Evolutionary conservation across 2,113 vertebrate species (phyloP).

Genomic region (Crypturellus undulatus): DNA sequence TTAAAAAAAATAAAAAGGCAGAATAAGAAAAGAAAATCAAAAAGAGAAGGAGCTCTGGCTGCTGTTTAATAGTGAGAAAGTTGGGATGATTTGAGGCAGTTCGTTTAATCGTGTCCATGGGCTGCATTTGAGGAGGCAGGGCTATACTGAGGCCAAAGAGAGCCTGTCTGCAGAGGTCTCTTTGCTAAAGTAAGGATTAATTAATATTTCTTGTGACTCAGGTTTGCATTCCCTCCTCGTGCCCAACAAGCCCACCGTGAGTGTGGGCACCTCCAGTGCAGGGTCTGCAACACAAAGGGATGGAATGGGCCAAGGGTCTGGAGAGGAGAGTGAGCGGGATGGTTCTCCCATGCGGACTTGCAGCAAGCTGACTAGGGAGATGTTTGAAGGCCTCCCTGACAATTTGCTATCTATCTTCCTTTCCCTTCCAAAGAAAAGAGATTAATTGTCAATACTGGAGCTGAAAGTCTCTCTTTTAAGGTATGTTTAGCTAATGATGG

Average conservation of each 20-base stretch:
- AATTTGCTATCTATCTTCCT: background rate
- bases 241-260: background rate
- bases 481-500: background rate
- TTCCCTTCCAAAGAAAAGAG: fast-evolving
- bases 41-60: slow-evolving; percentile 47
- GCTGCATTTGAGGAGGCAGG: background rate
- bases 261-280: background rate
- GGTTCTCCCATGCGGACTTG: background rate
- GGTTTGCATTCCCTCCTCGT: background rate
- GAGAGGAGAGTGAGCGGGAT: background rate
- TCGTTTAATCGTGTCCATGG: slow-evolving; percentile 61
- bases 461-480: background rate
- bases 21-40: slow-evolving; percentile 42
- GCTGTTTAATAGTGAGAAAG: slow-evolving; percentile 57
- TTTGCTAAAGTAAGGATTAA: slow-evolving; percentile 33
- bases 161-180: background rate
- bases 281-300: background rate
- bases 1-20: background rate
- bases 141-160: background rate
- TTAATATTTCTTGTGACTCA: slow-evolving; percentile 2
- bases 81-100: slow-evolving; percentile 55
- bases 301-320: background rate
- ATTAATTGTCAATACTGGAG: background rate
- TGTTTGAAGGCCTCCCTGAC: fast-evolving
- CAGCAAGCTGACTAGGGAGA: background rate